These are phyloP conservation scores for Rhipidura dahli DNA, from an alignment of 2,113 vertebrate genomes.

Conservation along the genomic window DNA sequence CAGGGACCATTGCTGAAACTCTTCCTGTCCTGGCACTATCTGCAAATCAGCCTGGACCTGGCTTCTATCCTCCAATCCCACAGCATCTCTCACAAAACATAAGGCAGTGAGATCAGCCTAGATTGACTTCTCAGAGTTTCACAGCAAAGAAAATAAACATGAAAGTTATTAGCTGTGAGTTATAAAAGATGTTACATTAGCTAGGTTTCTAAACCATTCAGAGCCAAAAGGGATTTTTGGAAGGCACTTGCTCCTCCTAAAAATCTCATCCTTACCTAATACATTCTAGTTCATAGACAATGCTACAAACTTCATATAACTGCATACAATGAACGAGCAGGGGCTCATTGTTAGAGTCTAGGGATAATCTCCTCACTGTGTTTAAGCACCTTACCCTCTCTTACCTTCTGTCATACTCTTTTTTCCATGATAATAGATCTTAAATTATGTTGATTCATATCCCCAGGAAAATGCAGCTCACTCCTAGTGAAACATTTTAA, in stretches of 20 bases:
- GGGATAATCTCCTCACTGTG: background rate
- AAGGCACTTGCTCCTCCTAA: background rate
- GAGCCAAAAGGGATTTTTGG: background rate
- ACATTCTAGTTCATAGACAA: background rate
- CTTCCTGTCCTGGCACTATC: background rate
- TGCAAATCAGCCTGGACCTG: background rate
- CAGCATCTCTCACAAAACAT: background rate
- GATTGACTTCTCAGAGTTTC: background rate
- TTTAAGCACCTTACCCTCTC: background rate
- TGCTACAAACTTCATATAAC: background rate
- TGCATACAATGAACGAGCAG: background rate
- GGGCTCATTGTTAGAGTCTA: background rate
- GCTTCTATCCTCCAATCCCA: background rate
- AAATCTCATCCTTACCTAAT: background rate
- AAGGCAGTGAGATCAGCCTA: rapidly evolving
- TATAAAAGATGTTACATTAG: background rate
- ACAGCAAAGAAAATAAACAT: background rate
- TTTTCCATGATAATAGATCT: background rate
- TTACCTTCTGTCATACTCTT: background rate
- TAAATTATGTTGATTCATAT: background rate
- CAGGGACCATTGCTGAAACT: background rate
- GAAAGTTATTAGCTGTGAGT: background rate
- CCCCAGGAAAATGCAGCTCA: background rate
- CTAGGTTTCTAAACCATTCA: background rate
- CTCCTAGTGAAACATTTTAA: background rate